These are phyloP conservation scores for Noctua janthe DNA, from an alignment of 2,888 invertebrate genomes.

Conservation along the genomic window DNA sequence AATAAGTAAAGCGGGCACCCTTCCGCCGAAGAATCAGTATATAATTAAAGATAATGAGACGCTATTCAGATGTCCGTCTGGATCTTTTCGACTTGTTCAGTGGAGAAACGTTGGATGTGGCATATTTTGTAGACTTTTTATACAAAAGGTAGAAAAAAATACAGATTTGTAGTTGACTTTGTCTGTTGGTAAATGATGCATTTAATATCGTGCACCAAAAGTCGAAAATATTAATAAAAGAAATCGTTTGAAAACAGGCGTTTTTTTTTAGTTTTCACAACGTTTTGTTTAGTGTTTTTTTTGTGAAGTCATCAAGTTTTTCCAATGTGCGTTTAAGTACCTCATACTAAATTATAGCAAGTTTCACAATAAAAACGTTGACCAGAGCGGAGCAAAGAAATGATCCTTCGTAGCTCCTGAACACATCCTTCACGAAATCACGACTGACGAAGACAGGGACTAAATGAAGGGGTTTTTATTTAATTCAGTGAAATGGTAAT, in stretches of 20 bases:
- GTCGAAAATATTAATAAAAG: neutral
- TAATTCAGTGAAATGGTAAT: slow-evolving; percentile 84
- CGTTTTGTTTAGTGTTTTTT: too few relatives aligned
- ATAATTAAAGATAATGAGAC: slow-evolving; percentile 90
- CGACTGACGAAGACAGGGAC: slow-evolving; percentile 83
- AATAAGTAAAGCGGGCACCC: slow-evolving; percentile 79
- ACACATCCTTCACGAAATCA: slow-evolving; percentile 78
- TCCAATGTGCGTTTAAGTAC: neutral
- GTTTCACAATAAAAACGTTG: neutral
- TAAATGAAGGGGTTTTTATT: slow-evolving; percentile 87
- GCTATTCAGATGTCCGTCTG: slow-evolving; percentile 89
- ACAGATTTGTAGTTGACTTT: neutral
- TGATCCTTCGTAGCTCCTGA: slow-evolving; percentile 69
- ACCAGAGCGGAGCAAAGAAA: neutral
- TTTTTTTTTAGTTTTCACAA: neutral
- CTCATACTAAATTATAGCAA: neutral
- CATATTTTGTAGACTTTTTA: slow-evolving; percentile 29
- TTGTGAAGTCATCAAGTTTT: neutral
- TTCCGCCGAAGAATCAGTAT: slow-evolving; percentile 85
- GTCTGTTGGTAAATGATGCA: neutral
- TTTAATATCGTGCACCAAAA: neutral
- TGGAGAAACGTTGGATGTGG: slow-evolving; percentile 68
- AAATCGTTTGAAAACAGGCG: too few relatives aligned
- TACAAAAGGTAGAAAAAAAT: neutral
- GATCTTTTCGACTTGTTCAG: slow-evolving; percentile 76